phyloP scores from a whole-genome alignment of 2,797 vertebrate genomes.

The Pseudopleuronectes americanus region DNA sequence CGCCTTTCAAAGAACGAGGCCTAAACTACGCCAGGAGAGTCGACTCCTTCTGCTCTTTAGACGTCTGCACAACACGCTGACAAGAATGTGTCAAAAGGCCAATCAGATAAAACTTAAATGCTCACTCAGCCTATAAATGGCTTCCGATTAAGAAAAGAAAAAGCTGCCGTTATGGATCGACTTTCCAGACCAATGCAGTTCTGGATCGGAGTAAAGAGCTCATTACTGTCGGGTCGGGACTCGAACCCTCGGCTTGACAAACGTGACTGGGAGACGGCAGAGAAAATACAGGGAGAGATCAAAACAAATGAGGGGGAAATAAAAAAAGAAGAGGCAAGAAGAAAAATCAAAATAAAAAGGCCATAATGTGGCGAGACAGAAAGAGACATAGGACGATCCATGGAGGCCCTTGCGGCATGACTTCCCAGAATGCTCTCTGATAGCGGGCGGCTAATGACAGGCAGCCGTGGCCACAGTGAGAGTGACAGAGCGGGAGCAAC shows the following conservation, averaged over 20 bases:
- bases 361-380: slow-evolving; percentile 70
- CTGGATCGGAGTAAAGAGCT: slow-evolving; percentile 52
- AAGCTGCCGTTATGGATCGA: slow-evolving; percentile 43
- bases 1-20: slow-evolving; percentile 69
- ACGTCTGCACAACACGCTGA: slow-evolving; percentile 46
- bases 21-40: slow-evolving; percentile 34
- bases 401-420: slow-evolving; percentile 66
- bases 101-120: slow-evolving; percentile 66
- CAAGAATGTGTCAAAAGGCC: slow-evolving; percentile 63
- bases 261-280: slow-evolving; percentile 41
- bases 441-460: slow-evolving; percentile 81
- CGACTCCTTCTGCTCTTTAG: slow-evolving; percentile 35
- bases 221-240: slow-evolving; percentile 52
- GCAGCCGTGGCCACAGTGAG: slow-evolving; percentile 75
- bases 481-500: slow-evolving; percentile 68
- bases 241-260: slow-evolving; percentile 51
- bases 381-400: slow-evolving; percentile 65
- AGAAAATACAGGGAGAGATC: slow-evolving; percentile 42
- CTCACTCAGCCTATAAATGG: slow-evolving; percentile 58
- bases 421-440: slow-evolving; percentile 81
- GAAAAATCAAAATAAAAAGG: slow-evolving; percentile 26
- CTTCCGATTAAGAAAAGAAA: slow-evolving; percentile 45
- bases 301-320: slow-evolving; percentile 56
- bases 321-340: slow-evolving; percentile 31
- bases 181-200: slow-evolving; percentile 39